Conservation (phyloP, 2,113 vertebrate genomes). For the Eudyptes chrysolophus region DNA sequence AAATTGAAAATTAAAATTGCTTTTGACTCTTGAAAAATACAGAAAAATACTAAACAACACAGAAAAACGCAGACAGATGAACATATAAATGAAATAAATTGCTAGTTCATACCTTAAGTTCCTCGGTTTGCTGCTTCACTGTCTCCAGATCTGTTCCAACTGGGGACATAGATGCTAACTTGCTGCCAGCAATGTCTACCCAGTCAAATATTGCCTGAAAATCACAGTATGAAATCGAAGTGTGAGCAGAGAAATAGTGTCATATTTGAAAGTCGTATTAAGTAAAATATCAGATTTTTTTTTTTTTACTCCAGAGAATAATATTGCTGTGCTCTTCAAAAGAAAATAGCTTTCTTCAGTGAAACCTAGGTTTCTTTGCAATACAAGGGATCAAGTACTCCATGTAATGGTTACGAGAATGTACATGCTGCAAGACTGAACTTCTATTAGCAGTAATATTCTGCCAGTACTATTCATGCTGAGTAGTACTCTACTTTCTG, state of each 20-base stretch:
- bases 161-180: conserved; percentile 93
- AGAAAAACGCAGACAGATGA: neutral
- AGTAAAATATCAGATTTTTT: neutral
- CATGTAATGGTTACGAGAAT: neutral
- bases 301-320: neutral
- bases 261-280: neutral
- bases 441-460: neutral
- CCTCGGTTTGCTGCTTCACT: conserved; percentile 97
- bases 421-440: neutral
- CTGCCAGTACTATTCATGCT: neutral
- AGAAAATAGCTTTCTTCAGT: neutral
- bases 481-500: neutral
- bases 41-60: neutral
- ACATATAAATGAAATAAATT: neutral
- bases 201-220: conserved; percentile 96
- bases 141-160: conserved; percentile 97
- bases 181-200: conserved; percentile 93
- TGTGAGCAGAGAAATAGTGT: neutral
- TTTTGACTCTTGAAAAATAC: neutral
- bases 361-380: neutral
- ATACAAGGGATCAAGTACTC: neutral
- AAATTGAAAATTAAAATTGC: neutral
- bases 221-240: conserved; percentile 22
- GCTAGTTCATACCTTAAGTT: conserved; percentile 87
- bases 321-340: neutral